phyloP scores from a whole-genome alignment of 2,113 vertebrate species.

The Neomonachus schauinslandi region DNA sequence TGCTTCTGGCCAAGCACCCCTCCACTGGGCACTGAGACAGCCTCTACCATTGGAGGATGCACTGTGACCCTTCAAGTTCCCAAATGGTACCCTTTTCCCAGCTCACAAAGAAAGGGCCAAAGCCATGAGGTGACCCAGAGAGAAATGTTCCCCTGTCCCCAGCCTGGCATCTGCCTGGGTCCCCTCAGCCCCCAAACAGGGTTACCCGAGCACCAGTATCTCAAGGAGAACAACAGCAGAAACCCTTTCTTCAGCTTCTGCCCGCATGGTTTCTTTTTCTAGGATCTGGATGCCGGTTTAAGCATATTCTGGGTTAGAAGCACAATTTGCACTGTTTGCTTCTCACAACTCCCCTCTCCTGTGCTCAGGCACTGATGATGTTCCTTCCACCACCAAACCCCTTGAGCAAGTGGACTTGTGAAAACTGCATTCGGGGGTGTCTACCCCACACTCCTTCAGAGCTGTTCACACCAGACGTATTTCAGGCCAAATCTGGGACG shows the following conservation, averaged over 20 bases:
- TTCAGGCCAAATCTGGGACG: background rate
- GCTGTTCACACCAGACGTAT: background rate
- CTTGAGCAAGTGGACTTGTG: background rate
- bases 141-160: background rate
- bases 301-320: background rate
- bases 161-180: background rate
- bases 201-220: background rate
- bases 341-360: background rate
- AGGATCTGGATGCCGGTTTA: background rate
- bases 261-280: background rate
- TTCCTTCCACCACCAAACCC: background rate
- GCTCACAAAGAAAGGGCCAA: background rate
- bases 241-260: background rate
- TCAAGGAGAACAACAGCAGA: background rate
- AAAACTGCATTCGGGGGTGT: background rate
- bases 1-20: rapidly evolving
- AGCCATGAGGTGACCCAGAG: too few species aligned
- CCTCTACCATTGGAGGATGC: background rate
- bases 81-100: too few species aligned
- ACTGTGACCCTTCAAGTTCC: background rate
- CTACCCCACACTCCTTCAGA: background rate
- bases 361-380: background rate
- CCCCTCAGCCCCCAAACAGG: background rate
- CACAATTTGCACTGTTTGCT: background rate
- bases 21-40: background rate